Percentiles rank a stretch among this genome's conserved stretches.
phyloP scores from a whole-genome alignment of 2,113 vertebrate species.

The Strix uralensis region DNA sequence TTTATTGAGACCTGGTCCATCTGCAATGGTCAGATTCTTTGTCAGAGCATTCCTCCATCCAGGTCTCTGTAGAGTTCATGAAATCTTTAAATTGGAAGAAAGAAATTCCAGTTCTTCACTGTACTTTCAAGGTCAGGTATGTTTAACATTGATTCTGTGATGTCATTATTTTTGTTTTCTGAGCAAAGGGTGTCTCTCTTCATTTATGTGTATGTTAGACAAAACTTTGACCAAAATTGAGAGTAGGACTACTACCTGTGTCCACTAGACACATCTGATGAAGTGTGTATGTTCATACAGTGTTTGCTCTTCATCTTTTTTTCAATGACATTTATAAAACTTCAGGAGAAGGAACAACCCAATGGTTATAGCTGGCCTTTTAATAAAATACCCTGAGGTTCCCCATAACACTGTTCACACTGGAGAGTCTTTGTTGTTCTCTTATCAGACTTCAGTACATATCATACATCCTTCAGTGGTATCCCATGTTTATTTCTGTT shows the following conservation, averaged over 20 bases:
- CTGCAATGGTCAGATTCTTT: neutral
- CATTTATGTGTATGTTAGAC: neutral
- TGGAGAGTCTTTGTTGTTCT: neutral
- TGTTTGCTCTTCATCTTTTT: neutral
- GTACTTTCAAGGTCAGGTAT: neutral
- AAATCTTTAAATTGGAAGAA: neutral
- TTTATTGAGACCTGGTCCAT: neutral
- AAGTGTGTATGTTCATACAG: neutral
- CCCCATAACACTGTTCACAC: neutral
- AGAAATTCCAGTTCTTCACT: neutral
- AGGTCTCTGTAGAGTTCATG: neutral
- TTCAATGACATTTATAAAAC: neutral
- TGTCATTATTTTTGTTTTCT: neutral
- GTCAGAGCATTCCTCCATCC: neutral
- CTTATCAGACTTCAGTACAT: neutral
- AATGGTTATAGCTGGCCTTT: neutral
- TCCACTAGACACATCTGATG: neutral
- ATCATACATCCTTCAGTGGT: neutral
- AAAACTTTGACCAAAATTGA: neutral
- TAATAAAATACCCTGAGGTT: neutral
- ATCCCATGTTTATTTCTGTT: neutral
- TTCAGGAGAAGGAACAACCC: neutral
- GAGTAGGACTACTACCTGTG: neutral
- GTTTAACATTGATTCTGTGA: neutral
- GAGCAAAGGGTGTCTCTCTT: neutral